Base-by-base conservation (phyloP, 1,140 invertebrate species). In the Brachystomella parvula region DNA sequence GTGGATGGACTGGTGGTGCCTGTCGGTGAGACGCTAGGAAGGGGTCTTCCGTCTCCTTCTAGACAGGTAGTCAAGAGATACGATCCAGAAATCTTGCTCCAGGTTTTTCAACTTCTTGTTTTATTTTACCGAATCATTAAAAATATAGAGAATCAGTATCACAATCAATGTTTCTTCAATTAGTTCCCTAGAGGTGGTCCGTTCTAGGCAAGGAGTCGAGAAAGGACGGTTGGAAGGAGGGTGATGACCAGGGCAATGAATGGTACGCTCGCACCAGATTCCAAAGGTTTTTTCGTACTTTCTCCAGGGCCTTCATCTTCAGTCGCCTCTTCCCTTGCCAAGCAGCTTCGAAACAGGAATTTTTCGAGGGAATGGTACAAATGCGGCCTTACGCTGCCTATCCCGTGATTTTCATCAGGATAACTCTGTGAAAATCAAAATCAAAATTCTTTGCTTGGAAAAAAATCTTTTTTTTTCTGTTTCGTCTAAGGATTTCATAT, bases 391-490 rank as follows among this genome's bases (percentile, higher is more conserved):
- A 79, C 79, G 12, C 60, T 28, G 31, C 15, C 2, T 61, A 98
- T 82, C 21, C 85, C 84, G 75, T 98, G 94, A 61, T 90, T 88
- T 77, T 96, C 90, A 78, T 96, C 93, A 0, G 93, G 87, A 75
- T 97, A 97, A 56, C 87, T 90, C 92, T 95, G 81, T 39, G 83
- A 86, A 70, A 31, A 26, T 32, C 29, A 6, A 3, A 12, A 9
- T 59, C 26, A 32, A 28, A 28, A 33, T 30, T 59, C 30, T 15
- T 31, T 31, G 21, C 26, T 29, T 12, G 12, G 26, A 32, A 59
- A 44, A 44, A 9, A 44, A 44, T n/a, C 29, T 21, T 47, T 31
- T 30, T 47, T 24, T 1, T 17, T 53, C 3, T 44, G 39, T 12
- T 44, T 44, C n/a, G 9, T 44, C 19, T 6, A 39, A 39, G 35